Evolutionary conservation across 2,113 vertebrate genomes (phyloP).

Genomic region (Helogale parvula): DNA sequence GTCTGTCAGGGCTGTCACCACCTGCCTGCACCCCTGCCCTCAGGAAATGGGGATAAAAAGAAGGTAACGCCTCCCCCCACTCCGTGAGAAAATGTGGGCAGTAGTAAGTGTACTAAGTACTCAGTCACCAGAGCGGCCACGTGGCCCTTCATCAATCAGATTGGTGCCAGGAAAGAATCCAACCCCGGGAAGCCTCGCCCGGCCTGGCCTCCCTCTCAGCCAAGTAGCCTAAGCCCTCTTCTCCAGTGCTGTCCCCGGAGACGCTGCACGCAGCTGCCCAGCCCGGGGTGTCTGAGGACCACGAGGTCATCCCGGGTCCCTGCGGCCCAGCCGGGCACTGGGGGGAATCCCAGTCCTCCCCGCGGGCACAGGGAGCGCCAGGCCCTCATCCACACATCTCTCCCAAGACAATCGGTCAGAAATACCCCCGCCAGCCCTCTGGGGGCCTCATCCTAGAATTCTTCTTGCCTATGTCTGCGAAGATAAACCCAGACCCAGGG

Average conservation of each 20-base stretch:
- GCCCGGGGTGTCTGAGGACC: neutral
- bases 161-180: neutral
- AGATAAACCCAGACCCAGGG: neutral
- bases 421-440: neutral
- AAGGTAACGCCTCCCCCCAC: neutral
- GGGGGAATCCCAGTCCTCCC: neutral
- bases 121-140: neutral
- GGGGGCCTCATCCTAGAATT: neutral
- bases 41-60: neutral
- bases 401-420: neutral
- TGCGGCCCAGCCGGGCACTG: neutral
- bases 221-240: neutral
- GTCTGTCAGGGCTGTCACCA: neutral
- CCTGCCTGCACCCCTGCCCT: neutral
- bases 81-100: fast-evolving
- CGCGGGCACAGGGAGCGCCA: neutral
- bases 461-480: neutral
- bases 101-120: neutral
- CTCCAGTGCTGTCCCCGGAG: neutral
- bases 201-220: neutral
- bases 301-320: neutral
- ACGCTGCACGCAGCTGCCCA: neutral
- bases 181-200: neutral
- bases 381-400: fast-evolving
- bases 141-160: fast-evolving